Base-by-base conservation (phyloP, 2,113 vertebrate species). In the Rutilus rutilus region DNA sequence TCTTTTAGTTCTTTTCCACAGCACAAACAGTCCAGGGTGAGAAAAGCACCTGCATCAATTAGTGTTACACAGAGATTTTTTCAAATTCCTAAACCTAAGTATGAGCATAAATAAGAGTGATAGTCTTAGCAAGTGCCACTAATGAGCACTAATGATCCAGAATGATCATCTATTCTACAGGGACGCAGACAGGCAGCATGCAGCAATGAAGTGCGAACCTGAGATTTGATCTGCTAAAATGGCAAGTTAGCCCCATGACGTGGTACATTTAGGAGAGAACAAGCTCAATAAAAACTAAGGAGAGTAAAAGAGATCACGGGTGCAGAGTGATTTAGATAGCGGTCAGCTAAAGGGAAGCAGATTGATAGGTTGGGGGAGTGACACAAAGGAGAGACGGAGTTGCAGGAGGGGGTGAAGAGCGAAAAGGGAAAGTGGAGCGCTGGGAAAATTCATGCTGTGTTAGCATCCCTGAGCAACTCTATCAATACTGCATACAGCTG, bases 401-500 rank as follows among this genome's bases (percentile, higher is more conserved):
- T 83, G 64, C 59, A 71, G 79, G 57, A 83, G 50, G 57, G 83
- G 64, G 89, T 42, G 47, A 54, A 47, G 59, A 90, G 88, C 87
- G 78, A 85, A 85, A 42, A 73, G 50, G 45, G 86, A 88, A 89
- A 89, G 88, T 87, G 45, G 90, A 87, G 88, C 67, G 86, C 88
- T 88, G 89, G 88, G 92, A 91, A 91, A 91, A 93, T 94, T 94
- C 91, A 90, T 94, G 94, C 94, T 94, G 94, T 92, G 94, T 94
- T 93, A 94, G 94, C 95, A 96, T 94, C 94, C 92, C 93, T 91
- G 92, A 94, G 94, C 94, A 93, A 94, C 94, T 94, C 93, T 93
- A 95, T 96, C 94, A 95, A 95, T 95, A 94, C 94, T 92, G 95
- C 94, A 94, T 92, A 93, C 93, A 93, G 94, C 94, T 93, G 93